Percentiles rank a stretch among this genome's conserved stretches.
phyloP scores from a whole-genome alignment of 2,888 invertebrate genomes.

The Sesia apiformis region DNA sequence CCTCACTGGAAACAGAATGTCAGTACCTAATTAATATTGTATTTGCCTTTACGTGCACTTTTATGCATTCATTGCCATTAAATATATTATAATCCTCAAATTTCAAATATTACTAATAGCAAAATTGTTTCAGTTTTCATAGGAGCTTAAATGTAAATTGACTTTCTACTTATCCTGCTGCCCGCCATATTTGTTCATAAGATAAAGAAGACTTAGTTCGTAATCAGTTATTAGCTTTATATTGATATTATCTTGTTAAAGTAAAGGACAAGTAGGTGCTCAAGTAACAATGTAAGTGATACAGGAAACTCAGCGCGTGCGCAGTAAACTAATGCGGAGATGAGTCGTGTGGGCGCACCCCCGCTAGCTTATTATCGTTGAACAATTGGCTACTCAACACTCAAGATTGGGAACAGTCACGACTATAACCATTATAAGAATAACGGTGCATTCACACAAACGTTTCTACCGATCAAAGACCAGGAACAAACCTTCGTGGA shows the following conservation, averaged over 20 bases:
- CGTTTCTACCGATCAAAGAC: not conserved
- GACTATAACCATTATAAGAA: slow-evolving; percentile 5
- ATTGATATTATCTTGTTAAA: too few species aligned
- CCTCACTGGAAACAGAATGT: slow-evolving; percentile 5
- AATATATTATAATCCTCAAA: too few species aligned
- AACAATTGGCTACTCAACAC: slow-evolving; percentile 35
- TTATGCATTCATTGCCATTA: too few species aligned
- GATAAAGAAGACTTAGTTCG: too few species aligned
- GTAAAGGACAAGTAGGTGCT: slow-evolving; percentile 20
- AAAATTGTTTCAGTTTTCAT: too few species aligned
- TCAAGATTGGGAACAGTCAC: slow-evolving; percentile 12
- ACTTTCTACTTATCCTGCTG: too few species aligned
- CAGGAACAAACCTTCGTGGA: too few species aligned
- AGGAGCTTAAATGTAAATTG: too few species aligned
- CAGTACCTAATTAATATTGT: slow-evolving; percentile 21
- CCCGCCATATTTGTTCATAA: too few species aligned
- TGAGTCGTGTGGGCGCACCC: slow-evolving; percentile 66
- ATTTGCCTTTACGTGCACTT: slow-evolving; percentile 9
- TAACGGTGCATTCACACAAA: slow-evolving; percentile 7
- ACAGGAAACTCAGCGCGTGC: slow-evolving; percentile 64
- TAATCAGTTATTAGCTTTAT: too few species aligned
- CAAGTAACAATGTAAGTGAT: slow-evolving; percentile 46
- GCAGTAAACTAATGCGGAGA: slow-evolving; percentile 59
- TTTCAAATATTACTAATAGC: too few species aligned
- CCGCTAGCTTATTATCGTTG: slow-evolving; percentile 43